Percentiles rank a stretch among this genome's conserved stretches.
These are phyloP conservation scores for Drosophila persimilis DNA, from an alignment of 1,140 invertebrate genomes.

Conservation along the genomic window DNA sequence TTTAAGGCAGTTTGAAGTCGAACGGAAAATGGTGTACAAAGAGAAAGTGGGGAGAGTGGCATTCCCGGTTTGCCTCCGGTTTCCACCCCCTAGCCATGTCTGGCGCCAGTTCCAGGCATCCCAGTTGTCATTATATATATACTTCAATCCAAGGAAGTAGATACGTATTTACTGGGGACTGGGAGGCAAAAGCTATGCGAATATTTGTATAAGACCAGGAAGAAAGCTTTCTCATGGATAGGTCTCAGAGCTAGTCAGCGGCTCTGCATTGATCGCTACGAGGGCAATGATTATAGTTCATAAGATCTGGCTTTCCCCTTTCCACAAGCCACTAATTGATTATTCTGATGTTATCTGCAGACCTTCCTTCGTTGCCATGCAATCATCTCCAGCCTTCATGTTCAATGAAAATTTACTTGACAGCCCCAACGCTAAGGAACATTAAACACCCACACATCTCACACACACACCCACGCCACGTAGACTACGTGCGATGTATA, in stretches of 20 bases:
- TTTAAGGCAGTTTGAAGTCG: slow-evolving; percentile 32
- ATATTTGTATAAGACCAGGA: background rate
- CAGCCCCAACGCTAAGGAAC: slow-evolving; percentile 15
- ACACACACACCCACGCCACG: slow-evolving; percentile 16
- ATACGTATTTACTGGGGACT: slow-evolving; percentile 19
- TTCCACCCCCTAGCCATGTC: slow-evolving; percentile 26
- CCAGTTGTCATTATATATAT: slow-evolving; percentile 7
- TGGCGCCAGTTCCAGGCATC: slow-evolving; percentile 51
- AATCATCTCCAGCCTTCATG: slow-evolving; percentile 49
- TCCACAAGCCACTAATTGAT: slow-evolving; percentile 13
- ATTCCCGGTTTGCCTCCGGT: slow-evolving; percentile 35
- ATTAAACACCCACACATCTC: slow-evolving; percentile 12
- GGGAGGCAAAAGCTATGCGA: slow-evolving; percentile 1
- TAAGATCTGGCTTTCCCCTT: too few species aligned
- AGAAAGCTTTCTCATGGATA: too few species aligned
- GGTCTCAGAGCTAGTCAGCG: too few species aligned
- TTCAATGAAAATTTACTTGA: slow-evolving; percentile 73
- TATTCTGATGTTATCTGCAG: slow-evolving; percentile 45
- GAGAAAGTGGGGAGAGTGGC: slow-evolving; percentile 13
- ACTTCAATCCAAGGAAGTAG: slow-evolving; percentile 8
- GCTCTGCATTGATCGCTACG: too few species aligned
- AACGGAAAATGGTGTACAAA: background rate
- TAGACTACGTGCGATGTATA: slow-evolving; percentile 70
- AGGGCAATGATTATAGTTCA: too few species aligned
- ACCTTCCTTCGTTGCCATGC: slow-evolving; percentile 36